Conservation (phyloP, 2,113 vertebrate species). For the Sander lucioperca region DNA sequence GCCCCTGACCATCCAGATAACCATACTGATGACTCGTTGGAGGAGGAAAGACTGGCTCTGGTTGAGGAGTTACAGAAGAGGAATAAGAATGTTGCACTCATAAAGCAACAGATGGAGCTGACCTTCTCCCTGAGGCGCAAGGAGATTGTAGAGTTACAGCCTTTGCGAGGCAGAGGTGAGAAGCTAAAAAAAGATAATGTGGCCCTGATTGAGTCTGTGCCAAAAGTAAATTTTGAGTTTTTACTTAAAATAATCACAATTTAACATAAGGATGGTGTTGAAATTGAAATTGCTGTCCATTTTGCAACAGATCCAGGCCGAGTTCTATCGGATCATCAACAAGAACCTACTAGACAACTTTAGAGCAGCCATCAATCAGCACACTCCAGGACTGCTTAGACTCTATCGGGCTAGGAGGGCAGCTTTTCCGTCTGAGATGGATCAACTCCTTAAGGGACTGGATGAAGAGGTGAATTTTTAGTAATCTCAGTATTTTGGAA, state of each 20-base stretch:
- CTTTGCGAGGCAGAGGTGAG: constrained; percentile 8
- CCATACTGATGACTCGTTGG: not conserved
- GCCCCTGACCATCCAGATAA: constrained; percentile 11
- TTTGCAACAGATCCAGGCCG: constrained; percentile 13
- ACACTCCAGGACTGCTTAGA: not conserved
- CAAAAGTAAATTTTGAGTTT: too few relatives aligned
- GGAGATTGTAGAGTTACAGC: constrained; percentile 1
- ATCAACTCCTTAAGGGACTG: constrained; percentile 11
- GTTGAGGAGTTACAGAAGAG: not conserved
- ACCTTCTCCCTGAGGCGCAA: not conserved
- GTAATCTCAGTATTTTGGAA: not conserved
- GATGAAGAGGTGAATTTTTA: constrained; percentile 9
- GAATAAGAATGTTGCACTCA: constrained; percentile 13
- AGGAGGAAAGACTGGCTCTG: not conserved
- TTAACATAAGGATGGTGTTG: not conserved
- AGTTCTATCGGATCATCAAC: constrained; percentile 28
- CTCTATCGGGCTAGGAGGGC: not conserved
- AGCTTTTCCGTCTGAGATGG: constrained; percentile 13
- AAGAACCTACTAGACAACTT: constrained; percentile 35
- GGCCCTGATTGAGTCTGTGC: not conserved
- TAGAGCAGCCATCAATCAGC: constrained; percentile 2
- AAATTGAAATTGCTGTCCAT: not conserved
- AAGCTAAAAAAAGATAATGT: not conserved
- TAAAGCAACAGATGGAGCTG: not conserved
- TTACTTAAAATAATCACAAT: not conserved